phyloP scores from a whole-genome alignment of 1,140 invertebrate genomes.

The Panulirus ornatus region DNA sequence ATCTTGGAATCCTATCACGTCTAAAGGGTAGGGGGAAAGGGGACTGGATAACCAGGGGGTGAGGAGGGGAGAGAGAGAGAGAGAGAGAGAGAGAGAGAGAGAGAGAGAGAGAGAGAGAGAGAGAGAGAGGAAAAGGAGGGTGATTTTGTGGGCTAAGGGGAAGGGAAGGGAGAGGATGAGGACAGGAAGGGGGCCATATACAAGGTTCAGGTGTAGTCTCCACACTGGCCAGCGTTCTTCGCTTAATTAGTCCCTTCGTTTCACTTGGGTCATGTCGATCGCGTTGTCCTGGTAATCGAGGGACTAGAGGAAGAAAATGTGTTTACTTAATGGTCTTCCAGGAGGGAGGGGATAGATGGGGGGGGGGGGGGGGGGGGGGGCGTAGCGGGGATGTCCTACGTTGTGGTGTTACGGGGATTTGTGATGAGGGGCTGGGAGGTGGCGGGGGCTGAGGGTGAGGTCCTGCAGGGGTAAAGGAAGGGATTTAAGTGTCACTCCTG shows the following conservation, averaged over 20 bases:
- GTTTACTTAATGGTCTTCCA: too few species aligned
- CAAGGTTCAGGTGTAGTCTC: too few species aligned
- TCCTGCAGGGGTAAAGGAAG: too few species aligned
- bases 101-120: background rate
- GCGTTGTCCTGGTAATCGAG: too few species aligned
- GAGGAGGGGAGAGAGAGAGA: background rate
- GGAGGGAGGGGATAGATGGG: background rate
- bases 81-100: background rate
- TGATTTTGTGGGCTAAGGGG: too few species aligned
- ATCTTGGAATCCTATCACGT: constrained; percentile 42
- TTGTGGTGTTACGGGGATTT: too few species aligned
- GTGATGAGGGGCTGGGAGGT: background rate
- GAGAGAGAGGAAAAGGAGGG: background rate
- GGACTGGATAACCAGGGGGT: background rate
- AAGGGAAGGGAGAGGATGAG: background rate
- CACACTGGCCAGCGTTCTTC: too few species aligned
- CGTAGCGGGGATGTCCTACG: too few species aligned
- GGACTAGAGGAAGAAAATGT: too few species aligned
- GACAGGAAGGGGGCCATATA: background rate
- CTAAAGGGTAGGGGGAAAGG: background rate
- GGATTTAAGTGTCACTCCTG: too few species aligned
- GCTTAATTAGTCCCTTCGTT: too few species aligned
- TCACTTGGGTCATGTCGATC: too few species aligned
- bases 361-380: background rate
- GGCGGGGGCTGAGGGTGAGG: background rate